Base-by-base conservation (phyloP, 1,140 invertebrate species). In the Drosophila trapezifrons region DNA sequence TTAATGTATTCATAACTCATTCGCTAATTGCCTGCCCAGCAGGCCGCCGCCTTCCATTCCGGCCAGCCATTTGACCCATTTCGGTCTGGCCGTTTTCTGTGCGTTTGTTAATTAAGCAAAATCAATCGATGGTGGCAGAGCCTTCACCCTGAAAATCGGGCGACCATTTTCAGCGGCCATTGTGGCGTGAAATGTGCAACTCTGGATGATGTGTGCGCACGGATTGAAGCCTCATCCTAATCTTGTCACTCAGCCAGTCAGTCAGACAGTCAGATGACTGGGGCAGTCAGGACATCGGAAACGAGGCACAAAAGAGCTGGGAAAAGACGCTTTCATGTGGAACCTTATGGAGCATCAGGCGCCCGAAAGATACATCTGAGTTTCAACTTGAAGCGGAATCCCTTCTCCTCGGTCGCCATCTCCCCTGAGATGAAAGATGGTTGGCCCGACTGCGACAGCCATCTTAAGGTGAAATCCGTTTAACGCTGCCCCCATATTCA, bases 81-180 rank as follows among this genome's bases (percentile, higher is more conserved):
- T 79, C 38, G 46, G 57, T 55, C 57, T 38, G 72, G 40, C 54
- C 29, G 55, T 56, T 75, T 54, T 49, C 51, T 20, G 63, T 40
- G 73, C 62, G 71, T 62, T 56, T 72, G 62, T 84, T 79, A 84
- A 84, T 84, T 83, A 84, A 79, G 72, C 67, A 84, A 83, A 84
- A 84, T 84, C 80, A 76, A 84, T 84, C 83, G 45, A 29, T 20
- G 20, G 51, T 29, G 18, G n/a, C 6, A 40, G 18, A n/a, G 15
- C 37, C 13, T 22, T 40, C 25, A 10, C 17, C 22, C 29, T 42
- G 18, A 73, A 59, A 56, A 57, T 55, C 17, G 43, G 58, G 20
- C 29, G 63, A 40, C 75, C 79, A 85, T 85, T 85, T 84, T 75
- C 43, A 58, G 45, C 57, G 66, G n/a, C 20, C 77, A 80, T 20